Evolutionary conservation across 2,888 invertebrate genomes (phyloP).

Genomic region (Ecliptopera silaceata): DNA sequence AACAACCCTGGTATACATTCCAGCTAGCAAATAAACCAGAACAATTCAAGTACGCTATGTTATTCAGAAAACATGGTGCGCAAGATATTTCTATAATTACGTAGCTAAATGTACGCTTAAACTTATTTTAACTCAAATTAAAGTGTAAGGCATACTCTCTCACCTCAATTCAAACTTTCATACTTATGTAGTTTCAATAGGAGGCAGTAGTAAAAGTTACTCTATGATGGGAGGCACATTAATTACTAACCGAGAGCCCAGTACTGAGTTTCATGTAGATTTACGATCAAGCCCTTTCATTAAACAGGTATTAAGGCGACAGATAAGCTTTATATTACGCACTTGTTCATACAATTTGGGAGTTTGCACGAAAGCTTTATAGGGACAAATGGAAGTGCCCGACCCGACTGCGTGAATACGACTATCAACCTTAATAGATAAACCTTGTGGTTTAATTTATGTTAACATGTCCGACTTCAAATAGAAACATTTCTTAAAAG

Average conservation of each 20-base stretch:
- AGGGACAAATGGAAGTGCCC: constrained; percentile 64
- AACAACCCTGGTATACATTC: constrained; percentile 13
- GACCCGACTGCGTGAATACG: constrained; percentile 60
- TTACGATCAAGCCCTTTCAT: constrained; percentile 82
- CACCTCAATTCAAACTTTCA: constrained; percentile 71
- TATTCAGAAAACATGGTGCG: constrained; percentile 23
- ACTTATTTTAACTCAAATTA: constrained; percentile 72
- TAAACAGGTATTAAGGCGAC: constrained; percentile 80
- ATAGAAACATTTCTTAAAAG: constrained; percentile 42
- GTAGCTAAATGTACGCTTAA: constrained; percentile 54
- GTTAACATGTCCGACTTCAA: constrained; percentile 52
- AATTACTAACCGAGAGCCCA: constrained; percentile 75
- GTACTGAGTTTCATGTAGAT: constrained; percentile 80
- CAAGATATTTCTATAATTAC: constrained; percentile 41
- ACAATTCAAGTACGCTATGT: constrained; percentile 26
- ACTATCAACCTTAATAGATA: constrained; percentile 62
- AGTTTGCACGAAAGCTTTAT: constrained; percentile 68
- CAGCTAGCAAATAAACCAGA: constrained; percentile 6
- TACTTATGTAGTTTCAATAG: constrained; percentile 77
- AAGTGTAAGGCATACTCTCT: constrained; percentile 68
- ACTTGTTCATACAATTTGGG: constrained; percentile 73
- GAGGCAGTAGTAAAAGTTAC: constrained; percentile 73
- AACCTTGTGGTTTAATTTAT: constrained; percentile 64
- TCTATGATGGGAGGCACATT: constrained; percentile 76
- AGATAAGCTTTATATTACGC: constrained; percentile 75